Percentiles rank a stretch among this genome's conserved stretches.
Conservation (phyloP, 2,888 invertebrate genomes). For the Oscheius onirici region DNA sequence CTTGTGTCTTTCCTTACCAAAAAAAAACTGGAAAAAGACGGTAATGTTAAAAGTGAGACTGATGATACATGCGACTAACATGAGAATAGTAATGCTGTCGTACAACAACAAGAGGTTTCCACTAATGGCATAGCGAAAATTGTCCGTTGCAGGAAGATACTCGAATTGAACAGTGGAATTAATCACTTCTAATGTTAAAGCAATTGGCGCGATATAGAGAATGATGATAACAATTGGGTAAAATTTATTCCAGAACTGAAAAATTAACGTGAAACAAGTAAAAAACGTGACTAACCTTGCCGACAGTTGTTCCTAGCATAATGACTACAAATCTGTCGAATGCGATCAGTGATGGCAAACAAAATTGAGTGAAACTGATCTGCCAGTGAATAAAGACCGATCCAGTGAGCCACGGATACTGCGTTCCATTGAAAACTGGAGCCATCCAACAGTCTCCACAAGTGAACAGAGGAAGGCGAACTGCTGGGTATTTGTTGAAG, state of each 20-base stretch:
- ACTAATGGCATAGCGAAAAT: background rate
- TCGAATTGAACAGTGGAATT: background rate
- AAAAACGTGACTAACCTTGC: background rate
- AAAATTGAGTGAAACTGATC: slow-evolving; percentile 1
- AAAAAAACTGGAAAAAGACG: slow-evolving; percentile 4
- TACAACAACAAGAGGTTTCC: background rate
- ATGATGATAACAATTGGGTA: background rate
- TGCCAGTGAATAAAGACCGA: slow-evolving; percentile 8
- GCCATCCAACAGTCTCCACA: background rate
- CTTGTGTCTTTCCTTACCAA: background rate
- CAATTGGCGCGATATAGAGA: background rate
- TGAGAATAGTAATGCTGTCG: background rate
- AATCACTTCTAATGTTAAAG: background rate
- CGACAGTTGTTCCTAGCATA: background rate
- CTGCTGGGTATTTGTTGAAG: slow-evolving; percentile 5
- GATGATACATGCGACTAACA: background rate
- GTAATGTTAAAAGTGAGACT: slow-evolving; percentile 3
- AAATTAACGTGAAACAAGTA: background rate
- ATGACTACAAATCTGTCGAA: slow-evolving; percentile 11
- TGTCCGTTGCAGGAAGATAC: background rate
- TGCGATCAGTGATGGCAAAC: background rate
- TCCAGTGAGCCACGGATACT: background rate
- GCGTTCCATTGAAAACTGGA: background rate
- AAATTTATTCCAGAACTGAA: slow-evolving; percentile 1
- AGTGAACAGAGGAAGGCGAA: background rate